Evolutionary conservation across 2,113 vertebrate genomes (phyloP).

Genomic region (Nesoenas mayeri): DNA sequence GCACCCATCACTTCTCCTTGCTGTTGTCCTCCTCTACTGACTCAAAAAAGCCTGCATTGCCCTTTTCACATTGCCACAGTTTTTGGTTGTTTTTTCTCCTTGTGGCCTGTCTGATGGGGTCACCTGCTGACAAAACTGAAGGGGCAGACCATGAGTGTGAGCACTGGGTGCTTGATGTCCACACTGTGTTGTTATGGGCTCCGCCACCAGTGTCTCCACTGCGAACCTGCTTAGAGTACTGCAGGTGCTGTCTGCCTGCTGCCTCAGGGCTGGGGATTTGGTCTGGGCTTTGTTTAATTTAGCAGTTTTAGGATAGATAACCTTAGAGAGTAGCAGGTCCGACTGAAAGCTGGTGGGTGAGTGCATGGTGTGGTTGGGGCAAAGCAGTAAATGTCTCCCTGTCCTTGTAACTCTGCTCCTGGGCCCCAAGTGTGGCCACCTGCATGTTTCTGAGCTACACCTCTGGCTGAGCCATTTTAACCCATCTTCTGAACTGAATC

Average conservation of each 20-base stretch:
- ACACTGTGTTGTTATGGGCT: not conserved
- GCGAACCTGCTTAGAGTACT: not conserved
- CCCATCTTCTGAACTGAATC: not conserved
- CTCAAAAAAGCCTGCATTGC: not conserved
- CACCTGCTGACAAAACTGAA: not conserved
- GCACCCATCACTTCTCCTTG: not conserved
- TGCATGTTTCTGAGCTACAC: not conserved
- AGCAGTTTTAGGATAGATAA: not conserved
- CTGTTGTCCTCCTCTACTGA: not conserved
- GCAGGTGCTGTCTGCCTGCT: not conserved
- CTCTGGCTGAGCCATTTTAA: not conserved
- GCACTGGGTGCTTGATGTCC: rapidly evolving
- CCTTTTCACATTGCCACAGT: not conserved
- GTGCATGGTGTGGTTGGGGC: not conserved
- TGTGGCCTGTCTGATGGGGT: not conserved
- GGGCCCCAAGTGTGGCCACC: rapidly evolving
- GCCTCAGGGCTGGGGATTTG: not conserved
- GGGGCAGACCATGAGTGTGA: not conserved
- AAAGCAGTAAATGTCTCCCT: not conserved
- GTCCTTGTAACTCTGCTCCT: not conserved
- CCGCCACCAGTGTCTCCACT: not conserved
- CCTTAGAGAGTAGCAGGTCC: not conserved
- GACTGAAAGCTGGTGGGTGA: not conserved
- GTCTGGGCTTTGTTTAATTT: not conserved
- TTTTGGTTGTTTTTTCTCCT: not conserved